Percentiles rank a stretch among this genome's conserved stretches.
Evolutionary conservation across 2,888 invertebrate genomes (phyloP).

Genomic region (Euzophera pinguis): DNA sequence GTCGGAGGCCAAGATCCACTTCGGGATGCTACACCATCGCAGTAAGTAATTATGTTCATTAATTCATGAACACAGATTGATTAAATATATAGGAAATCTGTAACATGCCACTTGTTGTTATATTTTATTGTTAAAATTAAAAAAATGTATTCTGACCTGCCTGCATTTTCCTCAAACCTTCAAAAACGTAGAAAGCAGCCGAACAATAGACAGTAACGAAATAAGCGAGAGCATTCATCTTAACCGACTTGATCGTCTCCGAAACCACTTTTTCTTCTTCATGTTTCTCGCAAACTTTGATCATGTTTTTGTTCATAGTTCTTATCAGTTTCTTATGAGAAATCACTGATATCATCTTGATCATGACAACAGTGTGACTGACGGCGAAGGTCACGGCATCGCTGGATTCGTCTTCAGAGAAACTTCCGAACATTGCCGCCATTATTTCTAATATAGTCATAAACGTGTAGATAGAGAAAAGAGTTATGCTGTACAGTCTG

Average conservation of each 20-base stretch:
- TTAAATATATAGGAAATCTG: too few species aligned
- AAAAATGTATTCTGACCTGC: conserved; percentile 33
- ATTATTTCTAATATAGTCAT: conserved; percentile 63
- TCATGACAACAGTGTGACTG: conserved; percentile 60
- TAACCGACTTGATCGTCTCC: conserved; percentile 53
- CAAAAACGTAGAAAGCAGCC: conserved; percentile 48
- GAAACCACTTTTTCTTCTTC: conserved; percentile 46
- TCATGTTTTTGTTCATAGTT: conserved; percentile 47
- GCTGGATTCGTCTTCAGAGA: conserved; percentile 60
- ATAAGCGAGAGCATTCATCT: conserved; percentile 54
- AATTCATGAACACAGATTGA: too few species aligned
- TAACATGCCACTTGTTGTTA: too few species aligned
- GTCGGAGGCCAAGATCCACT: too few species aligned
- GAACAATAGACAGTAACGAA: conserved; percentile 46
- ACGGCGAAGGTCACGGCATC: conserved; percentile 61
- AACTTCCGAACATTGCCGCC: conserved; percentile 50
- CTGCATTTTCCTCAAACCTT: conserved; percentile 54
- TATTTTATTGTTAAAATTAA: too few species aligned
- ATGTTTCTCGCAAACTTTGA: conserved; percentile 45
- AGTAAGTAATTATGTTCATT: too few species aligned
- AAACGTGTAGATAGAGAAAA: conserved; percentile 46
- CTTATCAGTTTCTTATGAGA: conserved; percentile 47
- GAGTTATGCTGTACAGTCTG: conserved; percentile 34
- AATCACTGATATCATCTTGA: conserved; percentile 54
- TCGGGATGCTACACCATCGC: too few species aligned